Evolutionary conservation across 1,140 invertebrate species (phyloP), one percentile per base, ranked within the genome.

Genomic region (Stegodyphus dumicola): DNA sequence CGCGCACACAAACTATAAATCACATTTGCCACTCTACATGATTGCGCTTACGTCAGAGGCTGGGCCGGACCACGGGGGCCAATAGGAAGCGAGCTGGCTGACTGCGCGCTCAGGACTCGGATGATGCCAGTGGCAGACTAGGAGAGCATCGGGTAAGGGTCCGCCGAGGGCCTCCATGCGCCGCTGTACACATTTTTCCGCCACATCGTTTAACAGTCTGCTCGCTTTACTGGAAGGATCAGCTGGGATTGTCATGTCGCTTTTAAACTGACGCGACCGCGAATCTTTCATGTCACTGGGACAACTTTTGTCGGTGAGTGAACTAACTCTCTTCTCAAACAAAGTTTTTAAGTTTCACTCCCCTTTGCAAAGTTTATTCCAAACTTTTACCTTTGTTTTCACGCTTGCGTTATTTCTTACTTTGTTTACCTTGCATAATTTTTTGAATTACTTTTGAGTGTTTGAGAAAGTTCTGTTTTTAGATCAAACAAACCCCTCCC

Each of bases 21-120:
- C 78, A 81, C 78, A 81, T 81, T 81, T 81, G 78, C 78, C 78
- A 81, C 78, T 81, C 78, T 81, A 71, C 78, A 81, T 81, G 78
- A 81, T 81, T 81, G 70, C 78, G 78, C 69, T 73, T 51, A 81
- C 78, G 78, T 81, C 78, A 81, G 69, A 73, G 78, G 52, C 66
- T 81, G 78, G 78, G 78, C 78, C 78, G 78, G 78, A 52, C 78
- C 54, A 18, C 67, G n/a, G 69, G 15, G 54, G 56, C 78, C 78
- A 81, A 81, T 81, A 15, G 54, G 69, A 71, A 60, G 54, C 49
- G 53, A 64, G 54, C 9, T 18, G 33, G 51, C 9, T 51, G 69
- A 71, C 33, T 71, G 69, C 33, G 69, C 69, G 56, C 69, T 54
- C 54, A 48, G 9, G 69, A 73, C 17, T 81, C 66, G 52, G 49